Evolutionary conservation across 2,888 invertebrate species (phyloP).

Genomic region (Apoderus coryli): DNA sequence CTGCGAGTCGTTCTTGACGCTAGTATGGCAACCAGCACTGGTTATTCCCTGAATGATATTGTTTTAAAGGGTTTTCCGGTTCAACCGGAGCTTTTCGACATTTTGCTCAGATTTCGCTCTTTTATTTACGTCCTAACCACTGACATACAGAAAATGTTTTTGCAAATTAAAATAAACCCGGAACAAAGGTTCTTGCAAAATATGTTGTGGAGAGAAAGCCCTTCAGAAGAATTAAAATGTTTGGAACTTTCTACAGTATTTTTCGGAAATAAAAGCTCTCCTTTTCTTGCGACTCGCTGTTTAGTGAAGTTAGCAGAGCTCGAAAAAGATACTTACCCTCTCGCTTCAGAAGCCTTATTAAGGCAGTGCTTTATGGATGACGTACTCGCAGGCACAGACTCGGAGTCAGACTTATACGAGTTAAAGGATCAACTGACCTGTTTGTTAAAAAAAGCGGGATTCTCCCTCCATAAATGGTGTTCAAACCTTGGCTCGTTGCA

Average conservation of each 20-base stretch:
- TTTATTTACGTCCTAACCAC: conserved; percentile 8
- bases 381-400: conserved; percentile 5
- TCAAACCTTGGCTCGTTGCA: conserved; percentile 7
- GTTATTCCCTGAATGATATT: conserved; percentile 8
- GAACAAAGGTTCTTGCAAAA: conserved; percentile 6
- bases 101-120: conserved; percentile 7
- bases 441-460: conserved; percentile 1
- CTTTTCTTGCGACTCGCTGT: conserved; percentile 9
- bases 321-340: conserved; percentile 4
- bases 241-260: conserved; percentile 7
- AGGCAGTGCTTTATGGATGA: conserved; percentile 11
- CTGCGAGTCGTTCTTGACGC: conserved; percentile 10
- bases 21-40: conserved; percentile 3
- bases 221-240: background rate
- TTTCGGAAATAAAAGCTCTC: conserved; percentile 9
- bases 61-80: conserved; percentile 4
- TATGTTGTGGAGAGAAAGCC: conserved; percentile 10
- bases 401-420: conserved; percentile 2
- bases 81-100: conserved; percentile 7
- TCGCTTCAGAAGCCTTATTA: conserved; percentile 7
- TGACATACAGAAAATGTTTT: conserved; percentile 11
- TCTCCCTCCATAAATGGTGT: conserved; percentile 9
- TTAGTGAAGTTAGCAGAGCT: conserved; percentile 9
- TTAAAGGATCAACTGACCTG: no score
- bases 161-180: conserved; percentile 4